Evolutionary conservation across 2,888 invertebrate species (phyloP).

Genomic region (Drosophila parthenogenetica): DNA sequence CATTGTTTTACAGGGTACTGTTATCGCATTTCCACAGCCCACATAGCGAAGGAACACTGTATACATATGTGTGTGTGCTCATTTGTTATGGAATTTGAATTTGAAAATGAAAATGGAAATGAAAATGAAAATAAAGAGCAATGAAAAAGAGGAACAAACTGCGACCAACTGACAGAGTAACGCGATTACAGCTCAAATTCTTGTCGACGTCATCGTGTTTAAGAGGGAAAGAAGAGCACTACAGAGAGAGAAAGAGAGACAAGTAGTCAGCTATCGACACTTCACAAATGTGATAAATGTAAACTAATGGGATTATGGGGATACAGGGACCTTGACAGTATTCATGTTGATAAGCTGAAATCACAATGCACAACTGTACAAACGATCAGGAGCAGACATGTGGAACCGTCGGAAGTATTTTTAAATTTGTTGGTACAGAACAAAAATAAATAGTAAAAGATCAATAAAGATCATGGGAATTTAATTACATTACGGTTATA

Average conservation of each 20-base stretch:
- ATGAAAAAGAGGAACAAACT: slow-evolving; percentile 21
- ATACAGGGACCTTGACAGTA: slow-evolving; percentile 34
- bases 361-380: slow-evolving; percentile 54
- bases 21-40: slow-evolving; percentile 60
- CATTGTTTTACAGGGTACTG: slow-evolving; percentile 13
- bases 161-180: slow-evolving; percentile 67
- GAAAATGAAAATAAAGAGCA: slow-evolving; percentile 22
- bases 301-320: slow-evolving; percentile 27
- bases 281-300: slow-evolving; percentile 50
- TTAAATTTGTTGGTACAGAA: not conserved
- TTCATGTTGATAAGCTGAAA: slow-evolving; percentile 54
- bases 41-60: slow-evolving; percentile 46
- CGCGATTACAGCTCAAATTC: slow-evolving; percentile 56
- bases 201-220: slow-evolving; percentile 57
- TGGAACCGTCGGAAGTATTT: not conserved
- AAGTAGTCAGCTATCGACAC: slow-evolving; percentile 12
- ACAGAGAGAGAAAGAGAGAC: too few species aligned
- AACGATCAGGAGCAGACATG: slow-evolving; percentile 1
- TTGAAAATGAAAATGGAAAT: slow-evolving; percentile 60
- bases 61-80: slow-evolving; percentile 43
- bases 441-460: not conserved
- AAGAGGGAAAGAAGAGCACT: too few species aligned
- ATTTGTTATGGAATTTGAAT: slow-evolving; percentile 79
- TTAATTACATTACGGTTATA: not conserved
- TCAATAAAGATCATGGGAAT: not conserved